Percentiles rank a stretch among this genome's conserved stretches.
These are phyloP conservation scores for Petrosia ficiformis DNA, from an alignment of 37 sponge, comb jelly and placozoan genomes.

Conservation along the genomic window DNA sequence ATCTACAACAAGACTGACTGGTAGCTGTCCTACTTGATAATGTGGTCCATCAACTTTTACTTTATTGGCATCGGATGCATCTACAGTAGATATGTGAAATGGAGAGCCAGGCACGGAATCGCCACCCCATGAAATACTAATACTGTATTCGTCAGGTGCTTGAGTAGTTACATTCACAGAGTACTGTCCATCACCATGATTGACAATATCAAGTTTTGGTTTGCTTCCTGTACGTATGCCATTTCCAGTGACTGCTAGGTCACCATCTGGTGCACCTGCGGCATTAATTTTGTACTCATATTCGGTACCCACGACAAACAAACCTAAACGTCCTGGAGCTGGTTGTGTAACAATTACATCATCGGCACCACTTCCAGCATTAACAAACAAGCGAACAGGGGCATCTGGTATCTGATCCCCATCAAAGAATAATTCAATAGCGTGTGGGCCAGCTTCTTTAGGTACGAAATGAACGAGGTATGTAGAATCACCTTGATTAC, in stretches of 20 bases:
- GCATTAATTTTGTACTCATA: slow-evolving; percentile 46
- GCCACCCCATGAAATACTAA: slow-evolving; percentile 35
- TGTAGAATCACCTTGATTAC: slow-evolving; percentile 18
- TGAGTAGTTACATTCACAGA: slow-evolving; percentile 25
- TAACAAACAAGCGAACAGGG: slow-evolving; percentile 43
- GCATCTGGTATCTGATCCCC: slow-evolving; percentile 45
- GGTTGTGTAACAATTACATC: slow-evolving; percentile 52
- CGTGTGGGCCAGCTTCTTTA: slow-evolving; percentile 42
- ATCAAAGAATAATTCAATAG: slow-evolving; percentile 53
- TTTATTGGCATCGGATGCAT: background rate
- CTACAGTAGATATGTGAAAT: slow-evolving; percentile 31
- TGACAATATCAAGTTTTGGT: slow-evolving; percentile 17
- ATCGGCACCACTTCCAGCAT: slow-evolving; percentile 27
- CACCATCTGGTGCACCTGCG: slow-evolving; percentile 32
- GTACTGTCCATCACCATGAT: slow-evolving; percentile 32
- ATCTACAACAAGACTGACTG: slow-evolving; percentile 40
- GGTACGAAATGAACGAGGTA: slow-evolving; percentile 58
- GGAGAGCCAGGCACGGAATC: slow-evolving; percentile 62
- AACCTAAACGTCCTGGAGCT: slow-evolving; percentile 28
- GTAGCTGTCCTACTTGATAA: background rate
- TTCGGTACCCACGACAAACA: slow-evolving; percentile 34
- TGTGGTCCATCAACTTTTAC: slow-evolving; percentile 3
- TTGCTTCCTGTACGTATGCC: slow-evolving; percentile 37
- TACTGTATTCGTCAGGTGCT: slow-evolving; percentile 40
- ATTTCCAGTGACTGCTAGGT: slow-evolving; percentile 11